Evolutionary conservation across 2,797 vertebrate species (phyloP), one percentile per base, ranked within the genome.

Genomic region (Darevskia nairensis): DNA sequence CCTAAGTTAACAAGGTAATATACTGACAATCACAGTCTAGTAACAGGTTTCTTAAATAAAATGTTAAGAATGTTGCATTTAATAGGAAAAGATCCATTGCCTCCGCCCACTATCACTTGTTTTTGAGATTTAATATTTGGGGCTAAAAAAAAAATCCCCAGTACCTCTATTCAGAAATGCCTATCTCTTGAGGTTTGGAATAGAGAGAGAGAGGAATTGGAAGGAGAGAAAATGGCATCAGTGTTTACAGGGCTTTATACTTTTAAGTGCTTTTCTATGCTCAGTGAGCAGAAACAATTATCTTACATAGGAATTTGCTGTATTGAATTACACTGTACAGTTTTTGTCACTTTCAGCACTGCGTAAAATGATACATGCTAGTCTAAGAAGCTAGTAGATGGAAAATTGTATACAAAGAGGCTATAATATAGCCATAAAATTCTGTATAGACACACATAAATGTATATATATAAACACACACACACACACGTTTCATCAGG

Each of bases 11-110:
- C 94, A 95, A 0, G 84, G 92, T 95, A 96, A 95, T 94, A 96
- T 94, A 95, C 95, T 96, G 97, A 97, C 96, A 97, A 97, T 97
- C 97, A 96, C 94, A 96, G 95, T 96, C 78, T 86, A 93, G 92
- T 94, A 96, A 94, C 92, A 95, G 93, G 94, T 95, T 95, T 96
- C 95, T 95, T 95, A 92, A 95, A 96, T 93, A 94, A 94, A 93
- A 94, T 91, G 91, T 95, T 95, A 95, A 95, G 82, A 92, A 91
- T 93, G 94, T 90, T 69, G 79, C 27, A 68, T 82, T 86, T 89
- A 89, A 94, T 91, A 93, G 94, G 95, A 91, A 95, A 94, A 69
- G n/a, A 21, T 4, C 59, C 95, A 93, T 92, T 94, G n/a, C 41
- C 71, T 71, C 92, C 78, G 89, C 89, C 39, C 80, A 90, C 44